Evolutionary conservation across 2,113 vertebrate species (phyloP).

Genomic region (Oreotragus oreotragus): DNA sequence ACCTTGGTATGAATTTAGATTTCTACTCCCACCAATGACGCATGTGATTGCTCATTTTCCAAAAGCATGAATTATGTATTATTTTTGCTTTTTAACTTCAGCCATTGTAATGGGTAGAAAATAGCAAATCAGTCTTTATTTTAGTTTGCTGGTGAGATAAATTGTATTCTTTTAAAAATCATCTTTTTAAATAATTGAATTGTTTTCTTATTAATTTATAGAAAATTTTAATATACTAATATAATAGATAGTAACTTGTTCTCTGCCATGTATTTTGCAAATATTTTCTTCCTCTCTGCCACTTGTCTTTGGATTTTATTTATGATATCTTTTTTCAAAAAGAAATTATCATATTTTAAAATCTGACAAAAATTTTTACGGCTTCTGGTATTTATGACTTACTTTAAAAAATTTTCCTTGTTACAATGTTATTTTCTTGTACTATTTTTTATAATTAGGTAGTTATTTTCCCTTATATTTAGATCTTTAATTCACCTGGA

Average conservation of each 20-base stretch:
- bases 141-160: background rate
- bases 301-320: background rate
- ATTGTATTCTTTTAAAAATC: conserved; percentile 13
- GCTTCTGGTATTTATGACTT: background rate
- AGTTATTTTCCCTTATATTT: background rate
- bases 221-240: background rate
- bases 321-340: background rate
- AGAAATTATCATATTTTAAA: background rate
- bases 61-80: background rate
- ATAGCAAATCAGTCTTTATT: background rate
- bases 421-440: background rate
- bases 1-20: background rate
- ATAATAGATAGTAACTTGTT: background rate
- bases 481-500: background rate
- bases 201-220: conserved; percentile 8
- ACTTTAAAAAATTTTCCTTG: background rate
- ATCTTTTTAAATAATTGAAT: background rate
- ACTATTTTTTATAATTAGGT: background rate
- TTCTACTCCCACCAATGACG: background rate
- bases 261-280: background rate
- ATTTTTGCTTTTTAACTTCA: conserved; percentile 25
- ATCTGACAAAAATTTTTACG: background rate
- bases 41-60: background rate
- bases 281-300: background rate
- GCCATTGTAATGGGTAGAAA: background rate